Evolutionary conservation across 2,113 vertebrate species (phyloP).

Genomic region (Taxidea taxus): DNA sequence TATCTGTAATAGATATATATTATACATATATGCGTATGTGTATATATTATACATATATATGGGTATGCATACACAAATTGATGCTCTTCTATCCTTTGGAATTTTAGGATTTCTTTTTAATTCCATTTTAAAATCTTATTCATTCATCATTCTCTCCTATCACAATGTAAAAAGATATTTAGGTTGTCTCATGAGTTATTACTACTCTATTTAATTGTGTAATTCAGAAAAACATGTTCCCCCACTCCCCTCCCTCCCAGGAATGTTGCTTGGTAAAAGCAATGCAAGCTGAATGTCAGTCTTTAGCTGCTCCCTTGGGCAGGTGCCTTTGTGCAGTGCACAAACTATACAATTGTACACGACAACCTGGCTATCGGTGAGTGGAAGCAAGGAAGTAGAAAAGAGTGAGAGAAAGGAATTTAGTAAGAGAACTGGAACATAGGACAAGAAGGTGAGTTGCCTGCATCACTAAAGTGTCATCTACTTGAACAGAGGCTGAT

Average conservation of each 20-base stretch:
- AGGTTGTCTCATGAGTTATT: background rate
- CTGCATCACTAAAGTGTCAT: background rate
- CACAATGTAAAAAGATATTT: background rate
- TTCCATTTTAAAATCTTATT: background rate
- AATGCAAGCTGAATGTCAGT: background rate
- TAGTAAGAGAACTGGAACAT: background rate
- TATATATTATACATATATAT: background rate
- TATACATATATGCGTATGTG: too few relatives aligned
- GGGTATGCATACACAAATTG: background rate
- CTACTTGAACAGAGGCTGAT: background rate
- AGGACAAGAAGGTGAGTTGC: background rate
- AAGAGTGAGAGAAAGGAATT: background rate
- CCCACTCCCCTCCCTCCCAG: fast-evolving
- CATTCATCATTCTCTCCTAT: background rate
- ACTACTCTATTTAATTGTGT: background rate
- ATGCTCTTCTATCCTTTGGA: background rate
- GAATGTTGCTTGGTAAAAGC: background rate
- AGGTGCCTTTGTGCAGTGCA: background rate
- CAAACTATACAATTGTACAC: background rate
- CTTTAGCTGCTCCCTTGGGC: background rate
- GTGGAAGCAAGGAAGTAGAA: background rate
- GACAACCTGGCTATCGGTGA: background rate
- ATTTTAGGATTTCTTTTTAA: background rate
- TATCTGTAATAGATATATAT: background rate
- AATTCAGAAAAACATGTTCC: background rate